Percentiles rank a stretch among this genome's conserved stretches.
Conservation (phyloP, 1,140 invertebrate species). For the Aleiodes sp. region DNA sequence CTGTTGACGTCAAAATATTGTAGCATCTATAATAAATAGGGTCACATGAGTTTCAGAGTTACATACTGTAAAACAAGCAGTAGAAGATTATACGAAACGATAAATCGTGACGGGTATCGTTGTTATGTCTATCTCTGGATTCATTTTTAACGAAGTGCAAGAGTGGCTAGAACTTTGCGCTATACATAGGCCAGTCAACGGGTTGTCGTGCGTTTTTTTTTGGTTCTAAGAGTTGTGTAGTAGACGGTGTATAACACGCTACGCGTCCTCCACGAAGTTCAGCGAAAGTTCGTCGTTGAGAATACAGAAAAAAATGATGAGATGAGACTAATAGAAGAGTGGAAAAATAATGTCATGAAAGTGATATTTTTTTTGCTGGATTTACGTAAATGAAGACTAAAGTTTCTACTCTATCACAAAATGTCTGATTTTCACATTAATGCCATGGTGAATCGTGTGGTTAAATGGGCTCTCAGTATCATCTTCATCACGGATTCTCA, state of each 20-base stretch:
- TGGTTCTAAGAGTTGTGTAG: not conserved
- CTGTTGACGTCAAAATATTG: too few species aligned
- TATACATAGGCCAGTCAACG: constrained; percentile 16
- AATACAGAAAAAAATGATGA: constrained; percentile 31
- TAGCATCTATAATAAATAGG: not conserved
- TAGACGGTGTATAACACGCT: constrained; percentile 31
- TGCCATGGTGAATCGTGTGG: too few species aligned
- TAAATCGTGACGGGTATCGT: constrained; percentile 19
- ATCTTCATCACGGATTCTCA: too few species aligned
- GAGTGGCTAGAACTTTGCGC: constrained; percentile 11
- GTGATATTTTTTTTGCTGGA: too few species aligned
- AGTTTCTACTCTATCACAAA: too few species aligned
- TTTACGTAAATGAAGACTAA: too few species aligned
- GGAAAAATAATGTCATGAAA: constrained; percentile 20
- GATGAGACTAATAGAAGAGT: not conserved
- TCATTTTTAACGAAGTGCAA: not conserved
- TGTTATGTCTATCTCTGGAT: constrained; percentile 23
- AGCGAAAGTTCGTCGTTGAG: constrained; percentile 31
- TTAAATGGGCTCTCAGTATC: too few species aligned
- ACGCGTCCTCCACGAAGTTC: constrained; percentile 25
- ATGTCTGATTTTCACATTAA: too few species aligned
- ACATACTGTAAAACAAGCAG: not conserved
- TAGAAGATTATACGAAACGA: not conserved
- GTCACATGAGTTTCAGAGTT: not conserved
- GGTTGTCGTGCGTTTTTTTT: not conserved